These are phyloP conservation scores for Gobiocypris rarus DNA, from an alignment of 2,113 vertebrate species.

Conservation along the genomic window DNA sequence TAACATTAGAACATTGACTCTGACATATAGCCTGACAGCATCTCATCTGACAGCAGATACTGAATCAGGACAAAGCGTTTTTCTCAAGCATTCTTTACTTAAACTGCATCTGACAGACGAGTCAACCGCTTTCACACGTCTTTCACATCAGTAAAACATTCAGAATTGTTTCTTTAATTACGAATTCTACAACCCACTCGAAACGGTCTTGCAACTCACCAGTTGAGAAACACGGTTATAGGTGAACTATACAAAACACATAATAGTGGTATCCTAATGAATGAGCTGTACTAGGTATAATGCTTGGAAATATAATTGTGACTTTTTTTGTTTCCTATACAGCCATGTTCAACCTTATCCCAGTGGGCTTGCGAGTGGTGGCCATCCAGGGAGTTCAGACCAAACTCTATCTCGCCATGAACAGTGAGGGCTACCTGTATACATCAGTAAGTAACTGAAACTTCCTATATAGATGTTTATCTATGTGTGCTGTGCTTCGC, in stretches of 20 bases:
- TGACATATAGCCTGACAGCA: too few relatives aligned
- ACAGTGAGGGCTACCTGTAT: constrained; percentile 96
- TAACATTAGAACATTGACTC: too few relatives aligned
- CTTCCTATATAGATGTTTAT: neutral
- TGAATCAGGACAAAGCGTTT: too few relatives aligned
- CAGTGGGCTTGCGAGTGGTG: constrained; percentile 98
- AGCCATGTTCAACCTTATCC: constrained; percentile 99
- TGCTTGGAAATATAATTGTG: constrained; percentile 9
- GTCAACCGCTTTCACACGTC: too few relatives aligned
- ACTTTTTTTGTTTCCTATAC: constrained; percentile 59
- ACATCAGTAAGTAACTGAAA: constrained; percentile 89
- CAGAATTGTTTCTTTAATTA: too few relatives aligned
- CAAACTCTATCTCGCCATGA: constrained; percentile 98
- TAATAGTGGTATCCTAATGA: neutral
- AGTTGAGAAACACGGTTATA: neutral
- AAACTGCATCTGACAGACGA: too few relatives aligned
- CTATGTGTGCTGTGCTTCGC: neutral
- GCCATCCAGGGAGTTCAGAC: constrained; percentile 99
- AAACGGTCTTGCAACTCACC: too few relatives aligned
- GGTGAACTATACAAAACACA: neutral
- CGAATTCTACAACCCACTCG: too few relatives aligned
- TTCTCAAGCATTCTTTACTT: too few relatives aligned
- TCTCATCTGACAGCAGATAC: too few relatives aligned
- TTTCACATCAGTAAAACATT: too few relatives aligned
- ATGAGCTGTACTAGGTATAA: neutral